Conservation (phyloP, 2,797 vertebrate genomes). For the Amniataba percoides region DNA sequence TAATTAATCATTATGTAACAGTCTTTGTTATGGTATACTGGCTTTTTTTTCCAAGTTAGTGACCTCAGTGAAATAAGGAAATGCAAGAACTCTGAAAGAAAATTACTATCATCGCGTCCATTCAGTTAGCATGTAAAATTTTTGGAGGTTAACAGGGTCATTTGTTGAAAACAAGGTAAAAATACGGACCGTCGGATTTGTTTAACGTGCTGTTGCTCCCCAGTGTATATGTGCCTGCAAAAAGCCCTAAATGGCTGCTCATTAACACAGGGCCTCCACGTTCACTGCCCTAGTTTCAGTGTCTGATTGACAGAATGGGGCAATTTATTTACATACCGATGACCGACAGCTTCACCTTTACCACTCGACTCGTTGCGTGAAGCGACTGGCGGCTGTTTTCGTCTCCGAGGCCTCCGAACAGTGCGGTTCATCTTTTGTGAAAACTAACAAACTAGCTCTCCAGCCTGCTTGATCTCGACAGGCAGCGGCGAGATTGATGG, state of each 20-base stretch:
- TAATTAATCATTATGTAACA: neutral
- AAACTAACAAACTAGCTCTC: slow-evolving; percentile 77
- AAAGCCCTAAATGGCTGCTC: slow-evolving; percentile 46
- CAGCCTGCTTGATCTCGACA: slow-evolving; percentile 72
- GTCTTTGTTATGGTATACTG: neutral
- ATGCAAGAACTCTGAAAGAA: neutral
- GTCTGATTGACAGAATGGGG: slow-evolving; percentile 80
- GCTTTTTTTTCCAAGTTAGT: neutral
- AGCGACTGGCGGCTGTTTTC: slow-evolving; percentile 62
- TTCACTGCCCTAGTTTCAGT: slow-evolving; percentile 72
- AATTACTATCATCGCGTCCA: neutral
- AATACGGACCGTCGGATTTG: slow-evolving; percentile 11
- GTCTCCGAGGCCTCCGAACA: slow-evolving; percentile 65
- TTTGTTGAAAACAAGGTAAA: neutral
- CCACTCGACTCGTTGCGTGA: slow-evolving; percentile 40
- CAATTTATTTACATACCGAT: slow-evolving; percentile 81
- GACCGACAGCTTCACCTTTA: slow-evolving; percentile 72
- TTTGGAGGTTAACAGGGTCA: neutral
- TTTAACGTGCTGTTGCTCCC: slow-evolving; percentile 31
- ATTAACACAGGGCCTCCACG: slow-evolving; percentile 53
- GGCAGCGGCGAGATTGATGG: slow-evolving; percentile 83
- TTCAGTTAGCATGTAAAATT: neutral
- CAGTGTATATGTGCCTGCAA: slow-evolving; percentile 43
- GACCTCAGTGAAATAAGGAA: neutral
- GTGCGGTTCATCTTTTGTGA: slow-evolving; percentile 71